Percentiles rank a stretch among this genome's conserved stretches.
phyloP scores from a whole-genome alignment of 2,797 vertebrate genomes.

The Helicolenus hilgendorfi region DNA sequence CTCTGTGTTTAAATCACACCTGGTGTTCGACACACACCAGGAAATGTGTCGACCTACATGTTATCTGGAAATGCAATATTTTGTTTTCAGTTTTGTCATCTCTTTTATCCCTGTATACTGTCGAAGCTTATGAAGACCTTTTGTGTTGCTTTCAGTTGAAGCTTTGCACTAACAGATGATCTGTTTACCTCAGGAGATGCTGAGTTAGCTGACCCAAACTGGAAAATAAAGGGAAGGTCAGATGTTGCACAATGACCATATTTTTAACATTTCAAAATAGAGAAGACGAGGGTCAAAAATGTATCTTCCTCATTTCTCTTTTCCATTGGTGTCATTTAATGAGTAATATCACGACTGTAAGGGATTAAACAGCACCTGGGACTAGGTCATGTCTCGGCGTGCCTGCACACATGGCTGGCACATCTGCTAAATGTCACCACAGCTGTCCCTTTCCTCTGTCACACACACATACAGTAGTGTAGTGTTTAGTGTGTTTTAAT shows the following conservation, averaged over 20 bases:
- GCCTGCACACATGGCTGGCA: conserved; percentile 14
- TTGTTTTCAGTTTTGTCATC: background rate
- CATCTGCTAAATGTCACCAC: conserved; percentile 69
- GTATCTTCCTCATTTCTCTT: conserved; percentile 13
- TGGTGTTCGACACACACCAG: background rate
- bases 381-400: conserved; percentile 38
- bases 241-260: background rate
- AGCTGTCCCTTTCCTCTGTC: conserved; percentile 28
- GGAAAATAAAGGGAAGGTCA: background rate
- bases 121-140: background rate
- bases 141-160: background rate
- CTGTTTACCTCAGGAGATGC: background rate
- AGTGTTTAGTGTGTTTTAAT: conserved; percentile 27
- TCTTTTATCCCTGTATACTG: background rate
- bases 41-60: background rate
- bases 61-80: background rate
- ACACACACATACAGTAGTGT: background rate
- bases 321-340: conserved; percentile 39
- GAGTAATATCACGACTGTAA: conserved; percentile 8
- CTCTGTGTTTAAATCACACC: background rate
- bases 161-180: background rate
- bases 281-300: background rate
- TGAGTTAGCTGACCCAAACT: background rate
- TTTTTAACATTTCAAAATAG: conserved; percentile 10
- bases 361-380: conserved; percentile 26